These are phyloP conservation scores for Meriones unguiculatus DNA, from an alignment of 2,113 vertebrate species.

Conservation along the genomic window DNA sequence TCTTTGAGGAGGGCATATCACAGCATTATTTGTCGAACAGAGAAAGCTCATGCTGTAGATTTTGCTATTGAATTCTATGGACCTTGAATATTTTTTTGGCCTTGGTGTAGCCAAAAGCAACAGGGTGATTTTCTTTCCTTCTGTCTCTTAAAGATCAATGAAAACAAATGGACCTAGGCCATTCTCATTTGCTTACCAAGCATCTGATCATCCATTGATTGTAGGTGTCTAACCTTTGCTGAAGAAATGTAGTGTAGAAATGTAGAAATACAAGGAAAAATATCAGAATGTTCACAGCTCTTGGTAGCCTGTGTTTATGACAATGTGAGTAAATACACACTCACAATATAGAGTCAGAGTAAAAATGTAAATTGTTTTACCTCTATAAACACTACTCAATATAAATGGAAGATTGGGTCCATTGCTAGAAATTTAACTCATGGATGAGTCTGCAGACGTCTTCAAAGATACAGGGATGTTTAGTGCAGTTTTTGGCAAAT, in stretches of 20 bases:
- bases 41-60: slow-evolving; percentile 49
- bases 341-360: neutral
- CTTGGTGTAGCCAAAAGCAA: neutral
- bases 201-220: neutral
- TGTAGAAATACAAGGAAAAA: neutral
- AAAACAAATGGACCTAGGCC: neutral
- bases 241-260: neutral
- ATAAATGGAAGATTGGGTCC: neutral
- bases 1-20: slow-evolving; percentile 60
- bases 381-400: neutral
- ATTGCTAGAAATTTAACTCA: neutral
- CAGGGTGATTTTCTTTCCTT: neutral
- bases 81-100: slow-evolving; percentile 42
- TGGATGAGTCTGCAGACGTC: neutral
- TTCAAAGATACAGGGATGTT: neutral
- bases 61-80: slow-evolving; percentile 25
- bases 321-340: neutral
- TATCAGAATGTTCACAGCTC: neutral
- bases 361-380: neutral
- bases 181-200: neutral
- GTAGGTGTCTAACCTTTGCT: slow-evolving; percentile 33
- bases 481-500: neutral
- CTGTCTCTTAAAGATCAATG: neutral
- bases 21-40: slow-evolving; percentile 28
- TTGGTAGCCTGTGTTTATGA: neutral